These are phyloP conservation scores for Lipophrys pholis DNA, from an alignment of 2,113 vertebrate genomes.

Conservation along the genomic window DNA sequence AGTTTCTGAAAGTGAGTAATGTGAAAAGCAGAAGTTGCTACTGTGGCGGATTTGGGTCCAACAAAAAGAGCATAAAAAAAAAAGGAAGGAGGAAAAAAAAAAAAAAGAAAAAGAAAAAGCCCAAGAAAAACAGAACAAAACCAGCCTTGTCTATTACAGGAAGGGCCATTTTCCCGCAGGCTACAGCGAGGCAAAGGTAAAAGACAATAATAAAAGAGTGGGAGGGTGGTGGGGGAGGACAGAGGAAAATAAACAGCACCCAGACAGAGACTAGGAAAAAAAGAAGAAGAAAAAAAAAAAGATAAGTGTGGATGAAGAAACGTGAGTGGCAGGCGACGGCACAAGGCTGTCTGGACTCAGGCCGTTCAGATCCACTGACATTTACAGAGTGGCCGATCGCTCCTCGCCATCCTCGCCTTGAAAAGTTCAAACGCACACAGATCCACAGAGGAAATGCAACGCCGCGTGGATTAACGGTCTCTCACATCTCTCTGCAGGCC, in stretches of 20 bases:
- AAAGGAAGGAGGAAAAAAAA: neutral
- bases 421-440: constrained; percentile 78
- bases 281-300: constrained; percentile 7
- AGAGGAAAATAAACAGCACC: constrained; percentile 50
- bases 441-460: constrained; percentile 68
- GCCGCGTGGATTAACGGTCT: constrained; percentile 63
- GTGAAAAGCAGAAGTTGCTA: constrained; percentile 17
- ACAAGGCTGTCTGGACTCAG: constrained; percentile 53
- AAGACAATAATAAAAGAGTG: constrained; percentile 63
- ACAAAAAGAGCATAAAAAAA: constrained; percentile 1
- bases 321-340: constrained; percentile 66
- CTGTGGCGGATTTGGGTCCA: constrained; percentile 21
- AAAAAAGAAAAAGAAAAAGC: constrained; percentile 23
- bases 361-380: constrained; percentile 75
- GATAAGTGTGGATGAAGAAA: constrained; percentile 36
- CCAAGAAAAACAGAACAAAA: constrained; percentile 14
- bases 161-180: constrained; percentile 63
- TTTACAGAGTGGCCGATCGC: constrained; percentile 78
- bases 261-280: constrained; percentile 39
- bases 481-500: constrained; percentile 60
- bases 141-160: constrained; percentile 44
- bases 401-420: constrained; percentile 60
- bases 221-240: constrained; percentile 18
- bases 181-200: constrained; percentile 59
- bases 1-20: constrained; percentile 37